These are phyloP conservation scores for Hirtodrosophila confusa DNA, from an alignment of 2,888 invertebrate species.

Conservation along the genomic window DNA sequence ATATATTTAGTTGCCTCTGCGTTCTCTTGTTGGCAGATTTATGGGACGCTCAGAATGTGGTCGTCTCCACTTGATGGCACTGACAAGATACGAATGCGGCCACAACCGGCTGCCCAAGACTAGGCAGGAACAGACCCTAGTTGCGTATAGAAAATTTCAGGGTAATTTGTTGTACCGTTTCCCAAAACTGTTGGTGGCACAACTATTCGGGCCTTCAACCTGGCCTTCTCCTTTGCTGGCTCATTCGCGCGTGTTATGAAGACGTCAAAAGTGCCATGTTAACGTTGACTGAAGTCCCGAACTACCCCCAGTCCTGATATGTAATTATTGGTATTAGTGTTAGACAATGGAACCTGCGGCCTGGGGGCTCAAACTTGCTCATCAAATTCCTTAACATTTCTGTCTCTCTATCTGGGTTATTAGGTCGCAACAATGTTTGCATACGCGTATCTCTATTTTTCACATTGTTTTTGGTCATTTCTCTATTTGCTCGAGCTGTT, in stretches of 20 bases:
- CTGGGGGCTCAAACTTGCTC: constrained; percentile 1
- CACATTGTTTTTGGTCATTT: constrained; percentile 18
- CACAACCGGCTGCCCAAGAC: constrained; percentile 5
- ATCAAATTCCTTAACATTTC: constrained; percentile 23
- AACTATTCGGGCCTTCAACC: constrained; percentile 14
- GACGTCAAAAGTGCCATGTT: constrained; percentile 50
- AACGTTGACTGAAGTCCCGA: constrained; percentile 26
- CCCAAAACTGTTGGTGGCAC: constrained; percentile 68
- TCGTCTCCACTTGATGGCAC: constrained; percentile 52
- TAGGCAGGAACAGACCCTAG: constrained; percentile 7
- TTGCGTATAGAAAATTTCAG: constrained; percentile 56
- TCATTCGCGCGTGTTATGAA: constrained; percentile 76
- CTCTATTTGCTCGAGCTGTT: constrained; percentile 54
- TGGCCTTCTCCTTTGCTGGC: constrained; percentile 9
- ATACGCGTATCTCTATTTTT: constrained; percentile 34
- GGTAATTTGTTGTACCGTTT: constrained; percentile 69
- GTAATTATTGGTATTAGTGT: constrained; percentile 17
- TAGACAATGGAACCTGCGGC: constrained; percentile 19
- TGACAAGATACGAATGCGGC: constrained; percentile 43
- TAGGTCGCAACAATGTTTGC: constrained; percentile 44
- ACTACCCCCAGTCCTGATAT: constrained; percentile 23
- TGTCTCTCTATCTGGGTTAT: constrained; percentile 28
- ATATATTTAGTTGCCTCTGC: neutral
- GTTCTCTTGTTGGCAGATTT: constrained; percentile 63
- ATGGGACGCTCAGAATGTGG: constrained; percentile 57